Evolutionary conservation across 2,888 invertebrate genomes (phyloP).

Genomic region (Thera britannica): DNA sequence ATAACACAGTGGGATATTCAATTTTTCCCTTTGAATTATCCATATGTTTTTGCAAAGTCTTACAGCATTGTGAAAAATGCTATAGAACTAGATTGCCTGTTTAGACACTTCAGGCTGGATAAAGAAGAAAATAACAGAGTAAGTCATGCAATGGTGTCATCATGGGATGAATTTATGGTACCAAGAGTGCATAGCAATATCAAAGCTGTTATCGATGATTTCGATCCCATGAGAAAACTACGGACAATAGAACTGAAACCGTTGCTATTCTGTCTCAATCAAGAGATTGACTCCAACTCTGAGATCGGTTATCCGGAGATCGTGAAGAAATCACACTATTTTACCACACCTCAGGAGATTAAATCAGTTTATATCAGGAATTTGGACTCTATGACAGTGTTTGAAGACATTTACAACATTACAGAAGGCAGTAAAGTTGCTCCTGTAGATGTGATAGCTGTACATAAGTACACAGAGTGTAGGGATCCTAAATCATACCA

Average conservation of each 20-base stretch:
- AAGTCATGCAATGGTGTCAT: slow-evolving; percentile 82
- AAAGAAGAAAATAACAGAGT: slow-evolving; percentile 77
- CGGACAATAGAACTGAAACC: slow-evolving; percentile 65
- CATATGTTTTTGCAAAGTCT: slow-evolving; percentile 81
- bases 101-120: slow-evolving; percentile 84
- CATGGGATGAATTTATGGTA: slow-evolving; percentile 88
- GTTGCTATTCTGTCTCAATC: slow-evolving; percentile 75
- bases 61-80: slow-evolving; percentile 78
- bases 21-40: slow-evolving; percentile 88
- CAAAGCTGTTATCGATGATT: slow-evolving; percentile 80
- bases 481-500: slow-evolving; percentile 69
- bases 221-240: slow-evolving; percentile 73
- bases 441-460: slow-evolving; percentile 67
- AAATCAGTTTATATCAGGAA: slow-evolving; percentile 68
- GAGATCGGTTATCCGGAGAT: slow-evolving; percentile 73
- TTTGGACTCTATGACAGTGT: slow-evolving; percentile 73
- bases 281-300: slow-evolving; percentile 74
- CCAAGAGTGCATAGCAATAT: slow-evolving; percentile 84
- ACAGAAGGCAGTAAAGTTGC: slow-evolving; percentile 58
- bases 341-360: slow-evolving; percentile 60
- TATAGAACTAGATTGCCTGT: slow-evolving; percentile 87
- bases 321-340: slow-evolving; percentile 79
- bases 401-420: slow-evolving; percentile 72
- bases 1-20: slow-evolving; percentile 83
- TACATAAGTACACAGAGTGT: slow-evolving; percentile 79